Percentiles rank a stretch among this genome's conserved stretches.
Evolutionary conservation across 2,797 vertebrate species (phyloP).

Genomic region (Caiman crocodilus): DNA sequence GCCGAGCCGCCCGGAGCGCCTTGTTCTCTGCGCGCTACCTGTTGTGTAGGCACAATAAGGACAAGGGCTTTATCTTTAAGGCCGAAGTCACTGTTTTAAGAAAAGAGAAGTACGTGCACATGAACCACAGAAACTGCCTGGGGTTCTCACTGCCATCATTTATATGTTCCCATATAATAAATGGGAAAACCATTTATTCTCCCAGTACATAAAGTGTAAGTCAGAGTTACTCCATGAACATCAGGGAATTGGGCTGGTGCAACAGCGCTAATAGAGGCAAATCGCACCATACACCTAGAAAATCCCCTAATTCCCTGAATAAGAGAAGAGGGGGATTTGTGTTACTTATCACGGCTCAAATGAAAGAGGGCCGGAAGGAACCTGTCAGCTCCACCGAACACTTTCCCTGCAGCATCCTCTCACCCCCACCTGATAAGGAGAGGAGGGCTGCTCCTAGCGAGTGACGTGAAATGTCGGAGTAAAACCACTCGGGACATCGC

Average conservation of each 20-base stretch:
- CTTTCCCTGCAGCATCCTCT: not conserved
- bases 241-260: not conserved
- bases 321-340: not conserved
- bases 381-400: not conserved
- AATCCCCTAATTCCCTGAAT: constrained; percentile 10
- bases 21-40: constrained; percentile 46
- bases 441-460: not conserved
- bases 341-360: not conserved
- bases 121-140: accelerated
- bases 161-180: no score
- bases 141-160: not conserved
- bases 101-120: not conserved
- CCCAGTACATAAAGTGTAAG: constrained; percentile 12
- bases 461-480: constrained; percentile 14
- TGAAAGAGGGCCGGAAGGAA: constrained; percentile 11
- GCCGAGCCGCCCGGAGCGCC: not conserved
- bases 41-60: not conserved
- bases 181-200: not conserved
- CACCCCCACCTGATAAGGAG: not conserved
- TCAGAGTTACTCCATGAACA: not conserved
- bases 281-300: not conserved
- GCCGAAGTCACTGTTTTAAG: constrained; percentile 23
- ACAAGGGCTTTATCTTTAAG: constrained; percentile 40
- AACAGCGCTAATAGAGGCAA: not conserved
- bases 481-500: not conserved